Percentiles rank a stretch among this genome's conserved stretches.
These are phyloP conservation scores for Ovis aries DNA, from an alignment of 2,113 vertebrate species.

Conservation along the genomic window ARS-UI_Ramb_v3.0 NC_056079.1:37038001-37038500, in stretches of 20 bases:
- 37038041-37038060: neutral
- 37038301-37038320: neutral
- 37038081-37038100: neutral
- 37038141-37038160: neutral
- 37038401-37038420: neutral
- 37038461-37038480: neutral
- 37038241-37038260: neutral
- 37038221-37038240: neutral
- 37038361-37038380: neutral
- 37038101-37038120: neutral
- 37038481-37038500: neutral
- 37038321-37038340: neutral
- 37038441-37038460: neutral
- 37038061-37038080: neutral
- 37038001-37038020: neutral
- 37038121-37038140: neutral
- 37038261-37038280: neutral
- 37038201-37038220: neutral
- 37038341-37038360: rapidly evolving
- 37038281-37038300: neutral
- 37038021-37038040: neutral
- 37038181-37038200: neutral
- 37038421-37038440: neutral
- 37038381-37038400: neutral
- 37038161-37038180: neutral